Conservation (phyloP, 1,140 invertebrate genomes). For the Wiebesia pumilae region DNA sequence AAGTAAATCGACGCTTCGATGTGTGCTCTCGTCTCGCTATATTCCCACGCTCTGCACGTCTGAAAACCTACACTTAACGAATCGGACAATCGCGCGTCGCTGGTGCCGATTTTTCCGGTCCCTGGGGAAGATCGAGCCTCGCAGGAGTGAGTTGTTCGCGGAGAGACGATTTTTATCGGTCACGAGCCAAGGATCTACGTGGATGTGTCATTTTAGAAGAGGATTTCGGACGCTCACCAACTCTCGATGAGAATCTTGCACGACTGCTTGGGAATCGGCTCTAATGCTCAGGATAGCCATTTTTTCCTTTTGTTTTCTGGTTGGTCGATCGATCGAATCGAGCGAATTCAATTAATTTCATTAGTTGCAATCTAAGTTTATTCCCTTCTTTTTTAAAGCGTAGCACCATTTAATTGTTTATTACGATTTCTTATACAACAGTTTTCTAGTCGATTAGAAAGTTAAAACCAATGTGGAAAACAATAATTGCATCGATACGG, state of each 20-base stretch:
- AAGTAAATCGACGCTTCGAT: conserved; percentile 41
- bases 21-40: background rate
- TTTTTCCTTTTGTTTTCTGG: background rate
- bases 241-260: background rate
- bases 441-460: too few relatives aligned
- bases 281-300: too few relatives aligned
- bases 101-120: background rate
- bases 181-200: background rate
- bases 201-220: conserved; percentile 19
- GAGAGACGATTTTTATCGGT: background rate
- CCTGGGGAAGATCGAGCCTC: background rate
- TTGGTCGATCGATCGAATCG: background rate
- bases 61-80: conserved; percentile 30
- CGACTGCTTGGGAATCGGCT: background rate
- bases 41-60: conserved; percentile 1
- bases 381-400: background rate
- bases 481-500: too few relatives aligned
- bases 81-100: conserved; percentile 22
- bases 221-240: background rate
- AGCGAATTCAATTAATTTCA: background rate
- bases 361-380: background rate
- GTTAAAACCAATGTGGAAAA: too few relatives aligned
- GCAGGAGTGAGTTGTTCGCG: background rate
- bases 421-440: too few relatives aligned
- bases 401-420: too few relatives aligned